Evolutionary conservation across 2,888 invertebrate genomes (phyloP).

Genomic region (Chelonus formosanus): DNA sequence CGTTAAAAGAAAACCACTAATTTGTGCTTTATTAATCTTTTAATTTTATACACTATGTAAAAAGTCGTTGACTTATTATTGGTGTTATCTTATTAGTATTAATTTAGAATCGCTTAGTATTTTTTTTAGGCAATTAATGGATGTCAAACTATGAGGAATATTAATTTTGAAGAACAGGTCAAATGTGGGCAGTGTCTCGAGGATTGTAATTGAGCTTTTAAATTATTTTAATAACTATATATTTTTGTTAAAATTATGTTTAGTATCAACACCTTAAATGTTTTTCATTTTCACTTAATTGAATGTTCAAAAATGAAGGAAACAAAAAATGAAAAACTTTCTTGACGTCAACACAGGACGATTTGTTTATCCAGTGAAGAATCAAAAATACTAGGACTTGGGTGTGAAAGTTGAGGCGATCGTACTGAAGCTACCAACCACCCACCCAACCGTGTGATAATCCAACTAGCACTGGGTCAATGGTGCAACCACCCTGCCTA

Average conservation of each 20-base stretch:
- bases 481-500: conserved; percentile 63
- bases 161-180: conserved; percentile 35
- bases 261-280: neutral
- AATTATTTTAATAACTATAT: conserved; percentile 9
- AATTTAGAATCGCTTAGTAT: conserved; percentile 33
- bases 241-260: conserved; percentile 7
- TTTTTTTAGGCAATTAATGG: conserved; percentile 29
- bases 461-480: conserved; percentile 62
- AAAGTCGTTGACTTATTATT: conserved; percentile 12
- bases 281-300: no score
- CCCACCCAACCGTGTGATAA: conserved; percentile 57
- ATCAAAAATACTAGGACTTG: neutral
- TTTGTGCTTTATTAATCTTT: neutral
- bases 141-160: conserved; percentile 6
- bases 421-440: conserved; percentile 38
- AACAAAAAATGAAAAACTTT: neutral
- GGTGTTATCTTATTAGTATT: conserved; percentile 5
- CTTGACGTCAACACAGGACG: neutral
- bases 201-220: conserved; percentile 45
- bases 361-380: neutral
- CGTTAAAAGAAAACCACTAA: no score
- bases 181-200: conserved; percentile 55
- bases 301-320: no score
- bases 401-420: conserved; percentile 42
- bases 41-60: conserved; percentile 1